These are phyloP conservation scores for Sinella curviseta DNA, from an alignment of 1,140 invertebrate species.

Conservation along the genomic window DNA sequence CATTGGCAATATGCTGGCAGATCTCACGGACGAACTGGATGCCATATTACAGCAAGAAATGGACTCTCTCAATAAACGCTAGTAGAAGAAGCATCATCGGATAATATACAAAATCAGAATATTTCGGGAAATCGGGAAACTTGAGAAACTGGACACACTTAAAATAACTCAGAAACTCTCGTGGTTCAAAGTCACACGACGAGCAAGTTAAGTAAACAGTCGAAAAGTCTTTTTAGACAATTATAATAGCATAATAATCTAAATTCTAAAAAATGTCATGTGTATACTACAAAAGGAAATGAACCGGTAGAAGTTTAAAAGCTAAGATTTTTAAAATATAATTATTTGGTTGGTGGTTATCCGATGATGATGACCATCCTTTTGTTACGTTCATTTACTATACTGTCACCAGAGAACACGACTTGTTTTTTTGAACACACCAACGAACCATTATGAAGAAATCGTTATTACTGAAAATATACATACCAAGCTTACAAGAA, in stretches of 20 bases:
- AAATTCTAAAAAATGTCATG: no score
- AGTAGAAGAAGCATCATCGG: background rate
- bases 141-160: no score
- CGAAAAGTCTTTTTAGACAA: no score
- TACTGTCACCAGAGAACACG: background rate
- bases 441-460: background rate
- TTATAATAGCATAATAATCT: no score
- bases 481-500: background rate
- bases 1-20: slow-evolving; percentile 94
- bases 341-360: no score
- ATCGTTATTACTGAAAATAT: background rate
- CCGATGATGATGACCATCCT: no score
- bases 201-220: no score
- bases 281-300: background rate
- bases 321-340: no score
- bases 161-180: no score
- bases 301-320: background rate
- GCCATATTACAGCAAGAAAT: slow-evolving; percentile 88
- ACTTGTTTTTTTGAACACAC: background rate
- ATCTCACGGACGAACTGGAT: slow-evolving; percentile 88
- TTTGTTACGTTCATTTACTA: background rate
- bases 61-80: slow-evolving; percentile 17
- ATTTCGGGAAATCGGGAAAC: background rate
- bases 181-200: no score
- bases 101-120: background rate